Base-by-base conservation (phyloP, 2,113 vertebrate species). In the Tetrao urogallus region DNA sequence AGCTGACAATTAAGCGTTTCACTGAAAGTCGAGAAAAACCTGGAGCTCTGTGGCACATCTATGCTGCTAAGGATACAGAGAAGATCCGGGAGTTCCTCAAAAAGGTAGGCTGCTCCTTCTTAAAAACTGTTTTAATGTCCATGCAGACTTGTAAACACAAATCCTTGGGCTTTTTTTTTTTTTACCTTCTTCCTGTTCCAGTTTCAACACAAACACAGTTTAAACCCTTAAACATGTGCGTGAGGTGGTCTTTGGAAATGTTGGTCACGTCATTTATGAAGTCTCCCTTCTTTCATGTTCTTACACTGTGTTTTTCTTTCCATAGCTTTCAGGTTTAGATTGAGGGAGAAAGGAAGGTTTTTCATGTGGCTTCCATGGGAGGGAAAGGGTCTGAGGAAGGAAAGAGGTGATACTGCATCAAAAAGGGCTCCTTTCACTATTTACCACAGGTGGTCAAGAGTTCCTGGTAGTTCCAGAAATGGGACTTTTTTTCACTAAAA, bases 1-100 rank as follows among this genome's bases (percentile, higher is more conserved):
- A 98, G 19, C 47, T 98, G 85, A 98, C 98, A 61, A 97, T 98
- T 84, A 98, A 98, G 34, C 97, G 98, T 36, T 98, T 98, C 36
- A 97, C 97, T 28, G 98, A 98, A 74, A 96, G 97, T 45, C 89
- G 95, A 56, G 98, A 98, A 60, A 98, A 98, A 50, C 98, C 98
- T 13, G 98, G 98, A 63, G 98, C 98, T 81, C 96, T 98, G 60
- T 98, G 98, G 98, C 98, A 98, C 75, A 98, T 98, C 64, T 98
- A 97, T 32, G 98, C 98, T 90, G 98, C 98, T 22, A 98, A 98
- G 70, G 98, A 98, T n/a, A 98, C 98, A 0, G 98, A 98, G 90
- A 98, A 98, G 92, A 98, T 98, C 90, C 84, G 98, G 57, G 97
- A 98, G 64, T 98, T 98, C 91, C 97, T 98, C 56, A 98, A 98